Base-by-base conservation (phyloP, 2,797 vertebrate species). In the Crax fasciolata region DNA sequence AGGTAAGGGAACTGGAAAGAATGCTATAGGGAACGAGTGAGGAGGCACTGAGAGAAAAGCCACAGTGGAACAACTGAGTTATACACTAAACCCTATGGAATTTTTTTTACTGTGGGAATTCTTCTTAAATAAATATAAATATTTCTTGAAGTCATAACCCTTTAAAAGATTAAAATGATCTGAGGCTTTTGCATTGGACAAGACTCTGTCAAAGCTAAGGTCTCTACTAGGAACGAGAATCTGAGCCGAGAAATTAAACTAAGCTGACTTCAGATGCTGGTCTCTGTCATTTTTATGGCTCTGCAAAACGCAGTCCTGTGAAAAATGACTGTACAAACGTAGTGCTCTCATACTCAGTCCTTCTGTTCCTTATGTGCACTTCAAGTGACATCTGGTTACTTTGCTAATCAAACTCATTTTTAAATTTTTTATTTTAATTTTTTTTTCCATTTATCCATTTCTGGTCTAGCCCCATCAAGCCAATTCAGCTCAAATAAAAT, bases 1-100 rank as follows among this genome's bases (percentile, higher is more conserved):
- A 99, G 99, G 99, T 99, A 97, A 98, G 96, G 30, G 13, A 12
- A 5, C 44, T 38, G 28, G 17, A 30, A 49, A 57, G 13, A 62
- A 9, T 10, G 13, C 54, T 41, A 8, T 68, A 24, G 43, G 51
- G 43, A 70, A 11, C 11, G 14, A 21, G 30, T 38, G 49, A 71
- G 52, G 78, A 87, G 79, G 21, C 54, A 0, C 14, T 27, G 86
- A 59, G 65, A 28, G 27, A 35, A 81, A 78, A 66, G 25, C 28
- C 21, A 0, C 54, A 62, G 39, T 68, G 86, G 58, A 61, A 21
- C 55, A 38, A 48, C 32, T 27, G 54, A 76, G 62, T 87, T 62
- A 24, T 12, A 48, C 7, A 4, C n/a, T 41, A 58, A 75, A n/a
- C 57, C 25, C 75, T 80, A 21, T 32, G 68, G 87, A 83, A 15